Evolutionary conservation across 2,888 invertebrate species (phyloP).

Genomic region (Pyrgus malvae): DNA sequence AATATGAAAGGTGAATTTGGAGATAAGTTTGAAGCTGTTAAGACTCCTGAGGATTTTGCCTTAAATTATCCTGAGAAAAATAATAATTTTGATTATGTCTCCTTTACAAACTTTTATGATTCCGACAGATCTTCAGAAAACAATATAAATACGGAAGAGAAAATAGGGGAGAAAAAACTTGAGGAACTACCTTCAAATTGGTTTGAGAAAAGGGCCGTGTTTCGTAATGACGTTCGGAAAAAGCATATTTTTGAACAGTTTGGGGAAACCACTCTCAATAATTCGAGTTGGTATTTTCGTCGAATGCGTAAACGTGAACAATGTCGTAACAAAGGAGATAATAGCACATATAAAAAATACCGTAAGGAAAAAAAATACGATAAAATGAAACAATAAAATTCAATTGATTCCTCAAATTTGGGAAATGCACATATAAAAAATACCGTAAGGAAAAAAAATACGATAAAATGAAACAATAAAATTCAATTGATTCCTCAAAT

Average conservation of each 20-base stretch:
- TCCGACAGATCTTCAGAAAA: conserved; percentile 43
- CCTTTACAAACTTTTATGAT: conserved; percentile 42
- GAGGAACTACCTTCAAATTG: conserved; percentile 42
- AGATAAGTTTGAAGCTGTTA: conserved; percentile 61
- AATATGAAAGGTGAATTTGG: conserved; percentile 69
- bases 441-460: conserved; percentile 60
- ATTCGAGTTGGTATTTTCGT: conserved; percentile 73
- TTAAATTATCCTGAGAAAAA: conserved; percentile 46
- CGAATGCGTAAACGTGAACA: conserved; percentile 73
- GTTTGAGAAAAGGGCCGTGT: conserved; percentile 61
- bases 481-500: no score
- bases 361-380: conserved; percentile 63
- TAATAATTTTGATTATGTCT: conserved; percentile 38
- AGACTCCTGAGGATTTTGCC: conserved; percentile 47
- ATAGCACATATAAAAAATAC: conserved; percentile 57
- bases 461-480: conserved; percentile 63
- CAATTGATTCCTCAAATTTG: no score
- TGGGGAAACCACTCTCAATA: conserved; percentile 55
- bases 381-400: conserved; percentile 60
- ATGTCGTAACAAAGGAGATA: conserved; percentile 63
- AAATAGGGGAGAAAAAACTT: conserved; percentile 23
- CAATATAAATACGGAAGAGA: conserved; percentile 40
- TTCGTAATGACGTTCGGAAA: conserved; percentile 63
- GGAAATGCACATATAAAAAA: conserved; percentile 59
- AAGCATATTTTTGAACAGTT: conserved; percentile 61